Percentiles rank a stretch among this genome's conserved stretches.
Conservation (phyloP, 2,888 invertebrate species). For the Sesia bembeciformis region DNA sequence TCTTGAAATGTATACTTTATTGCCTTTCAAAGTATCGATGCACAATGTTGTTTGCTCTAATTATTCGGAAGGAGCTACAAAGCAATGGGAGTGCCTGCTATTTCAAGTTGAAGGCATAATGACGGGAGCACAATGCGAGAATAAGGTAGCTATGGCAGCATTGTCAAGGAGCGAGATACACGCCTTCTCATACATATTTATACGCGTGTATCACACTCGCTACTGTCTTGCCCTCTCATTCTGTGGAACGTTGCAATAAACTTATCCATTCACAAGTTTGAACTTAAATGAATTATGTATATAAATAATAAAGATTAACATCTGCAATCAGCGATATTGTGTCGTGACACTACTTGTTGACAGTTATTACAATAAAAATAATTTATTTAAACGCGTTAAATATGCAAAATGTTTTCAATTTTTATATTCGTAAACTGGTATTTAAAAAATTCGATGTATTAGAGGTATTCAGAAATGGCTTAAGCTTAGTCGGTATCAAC, state of each 20-base stretch:
- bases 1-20: conserved; percentile 67
- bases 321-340: too few species aligned
- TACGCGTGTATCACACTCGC: conserved; percentile 13
- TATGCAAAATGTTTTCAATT: too few species aligned
- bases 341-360: too few species aligned
- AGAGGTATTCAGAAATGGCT: too few species aligned
- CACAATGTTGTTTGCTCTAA: conserved; percentile 54
- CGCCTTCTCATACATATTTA: conserved; percentile 69
- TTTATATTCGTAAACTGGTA: too few species aligned
- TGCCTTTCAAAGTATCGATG: conserved; percentile 33
- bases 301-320: too few species aligned
- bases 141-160: conserved; percentile 36
- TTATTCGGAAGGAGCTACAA: conserved; percentile 70
- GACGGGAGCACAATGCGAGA: conserved; percentile 52
- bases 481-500: too few species aligned
- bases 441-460: too few species aligned
- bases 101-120: conserved; percentile 50
- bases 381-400: too few species aligned
- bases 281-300: too few species aligned
- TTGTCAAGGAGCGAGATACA: conserved; percentile 34
- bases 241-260: conserved; percentile 1
- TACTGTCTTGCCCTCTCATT: neutral
- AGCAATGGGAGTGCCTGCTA: conserved; percentile 54
- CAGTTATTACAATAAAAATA: too few species aligned
- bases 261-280: too few species aligned